phyloP scores from a whole-genome alignment of 2,888 invertebrate genomes.

The Melanophora roralis region DNA sequence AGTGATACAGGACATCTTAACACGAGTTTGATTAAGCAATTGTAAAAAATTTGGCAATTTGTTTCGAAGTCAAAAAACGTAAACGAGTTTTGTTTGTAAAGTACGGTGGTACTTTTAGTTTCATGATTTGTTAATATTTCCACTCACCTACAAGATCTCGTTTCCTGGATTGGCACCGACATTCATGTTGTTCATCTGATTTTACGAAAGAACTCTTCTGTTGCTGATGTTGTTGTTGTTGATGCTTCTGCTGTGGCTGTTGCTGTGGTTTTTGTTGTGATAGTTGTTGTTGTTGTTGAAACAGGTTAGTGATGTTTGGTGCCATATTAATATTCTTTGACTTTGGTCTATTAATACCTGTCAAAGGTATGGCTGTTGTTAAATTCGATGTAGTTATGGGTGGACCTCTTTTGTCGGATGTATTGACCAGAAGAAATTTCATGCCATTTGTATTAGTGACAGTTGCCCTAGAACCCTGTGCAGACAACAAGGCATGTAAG shows the following conservation, averaged over 20 bases:
- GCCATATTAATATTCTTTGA: slow-evolving; percentile 48
- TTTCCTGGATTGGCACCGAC: slow-evolving; percentile 67
- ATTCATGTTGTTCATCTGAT: slow-evolving; percentile 32
- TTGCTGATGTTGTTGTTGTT: slow-evolving; percentile 47
- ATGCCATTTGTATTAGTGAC: slow-evolving; percentile 72
- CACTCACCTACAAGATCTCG: slow-evolving; percentile 52
- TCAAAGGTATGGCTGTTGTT: slow-evolving; percentile 36
- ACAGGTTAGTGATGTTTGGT: slow-evolving; percentile 44
- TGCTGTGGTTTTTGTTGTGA: slow-evolving; percentile 54
- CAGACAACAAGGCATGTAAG: slow-evolving; percentile 47
- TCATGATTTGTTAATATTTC: too few species aligned
- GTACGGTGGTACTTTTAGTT: too few species aligned
- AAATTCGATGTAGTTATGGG: slow-evolving; percentile 40
- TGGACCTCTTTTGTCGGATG: slow-evolving; percentile 63
- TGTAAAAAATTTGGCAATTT: too few species aligned
- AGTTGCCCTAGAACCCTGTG: slow-evolving; percentile 40
- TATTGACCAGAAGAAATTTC: slow-evolving; percentile 76
- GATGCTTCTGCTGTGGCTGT: slow-evolving; percentile 60
- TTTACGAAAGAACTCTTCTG: slow-evolving; percentile 8
- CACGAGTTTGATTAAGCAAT: too few species aligned
- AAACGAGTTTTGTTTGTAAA: too few species aligned
- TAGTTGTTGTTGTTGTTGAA: slow-evolving; percentile 44
- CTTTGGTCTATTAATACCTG: slow-evolving; percentile 38
- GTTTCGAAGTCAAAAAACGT: too few species aligned
- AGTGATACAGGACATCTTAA: too few species aligned